phyloP scores from a whole-genome alignment of 2,888 invertebrate species.

The Pammene aurita region DNA sequence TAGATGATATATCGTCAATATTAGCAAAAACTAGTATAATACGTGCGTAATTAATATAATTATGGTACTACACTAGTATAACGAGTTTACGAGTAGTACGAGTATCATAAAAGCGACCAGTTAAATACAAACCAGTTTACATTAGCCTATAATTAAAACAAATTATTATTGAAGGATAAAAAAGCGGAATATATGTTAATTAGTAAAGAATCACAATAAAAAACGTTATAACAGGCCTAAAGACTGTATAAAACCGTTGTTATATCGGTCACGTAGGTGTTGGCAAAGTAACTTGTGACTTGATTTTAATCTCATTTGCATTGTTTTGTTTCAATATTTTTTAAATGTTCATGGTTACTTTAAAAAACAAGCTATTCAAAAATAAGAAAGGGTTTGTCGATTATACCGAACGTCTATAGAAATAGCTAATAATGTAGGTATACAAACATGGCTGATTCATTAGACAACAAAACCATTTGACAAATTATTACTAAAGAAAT shows the following conservation, averaged over 20 bases:
- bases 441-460: too few relatives aligned
- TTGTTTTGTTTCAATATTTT: slow-evolving; percentile 28
- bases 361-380: background rate
- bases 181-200: slow-evolving; percentile 17
- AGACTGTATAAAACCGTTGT: slow-evolving; percentile 15
- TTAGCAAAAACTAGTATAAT: too few relatives aligned
- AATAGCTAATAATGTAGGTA: too few relatives aligned
- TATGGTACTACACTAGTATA: too few relatives aligned
- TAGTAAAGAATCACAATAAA: background rate
- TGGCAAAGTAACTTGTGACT: background rate
- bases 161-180: slow-evolving; percentile 9
- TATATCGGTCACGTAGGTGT: background rate
- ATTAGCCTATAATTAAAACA: background rate
- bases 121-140: background rate
- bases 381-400: slow-evolving; percentile 21
- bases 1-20: too few relatives aligned
- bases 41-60: too few relatives aligned
- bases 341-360: background rate
- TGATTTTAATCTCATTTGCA: slow-evolving; percentile 16
- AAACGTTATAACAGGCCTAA: slow-evolving; percentile 9
- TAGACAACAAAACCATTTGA: too few relatives aligned
- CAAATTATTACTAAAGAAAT: too few relatives aligned
- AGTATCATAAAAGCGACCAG: too few relatives aligned
- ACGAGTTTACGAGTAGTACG: too few relatives aligned
- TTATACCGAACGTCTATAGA: too few relatives aligned